A percentile compares a stretch with the other conserved stretches of the same genome.
phyloP scores from a whole-genome alignment of 2,888 invertebrate species.

The Junonia oenone region DNA sequence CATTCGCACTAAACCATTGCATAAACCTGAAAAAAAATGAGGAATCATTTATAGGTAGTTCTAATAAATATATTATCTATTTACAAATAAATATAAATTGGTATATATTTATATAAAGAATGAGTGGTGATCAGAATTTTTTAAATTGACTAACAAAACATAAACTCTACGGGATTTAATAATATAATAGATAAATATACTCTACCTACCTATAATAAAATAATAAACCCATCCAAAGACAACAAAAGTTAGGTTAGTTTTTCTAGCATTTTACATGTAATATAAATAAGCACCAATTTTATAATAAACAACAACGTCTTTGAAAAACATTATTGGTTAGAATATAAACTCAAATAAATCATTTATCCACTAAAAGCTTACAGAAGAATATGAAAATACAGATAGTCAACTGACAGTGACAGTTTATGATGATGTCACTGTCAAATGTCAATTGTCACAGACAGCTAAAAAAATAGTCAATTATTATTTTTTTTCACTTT shows the following conservation, averaged over 20 bases:
- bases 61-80: no score
- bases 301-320: not conserved
- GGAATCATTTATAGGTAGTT: not conserved
- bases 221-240: not conserved
- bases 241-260: constrained; percentile 1
- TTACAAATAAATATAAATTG: no score
- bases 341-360: not conserved
- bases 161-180: not conserved
- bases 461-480: no score
- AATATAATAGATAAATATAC: not conserved
- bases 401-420: constrained; percentile 10
- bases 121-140: no score
- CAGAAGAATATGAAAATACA: constrained; percentile 8
- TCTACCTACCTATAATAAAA: not conserved
- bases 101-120: no score
- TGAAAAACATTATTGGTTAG: not conserved
- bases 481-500: no score
- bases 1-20: constrained; percentile 11
- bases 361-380: not conserved
- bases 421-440: constrained; percentile 11
- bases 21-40: constrained; percentile 2
- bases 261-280: not conserved
- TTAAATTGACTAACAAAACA: not conserved
- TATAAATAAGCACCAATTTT: not conserved
- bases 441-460: not conserved